phyloP scores from a whole-genome alignment of 2,888 invertebrate species.

The Bombyx huttoni region DNA sequence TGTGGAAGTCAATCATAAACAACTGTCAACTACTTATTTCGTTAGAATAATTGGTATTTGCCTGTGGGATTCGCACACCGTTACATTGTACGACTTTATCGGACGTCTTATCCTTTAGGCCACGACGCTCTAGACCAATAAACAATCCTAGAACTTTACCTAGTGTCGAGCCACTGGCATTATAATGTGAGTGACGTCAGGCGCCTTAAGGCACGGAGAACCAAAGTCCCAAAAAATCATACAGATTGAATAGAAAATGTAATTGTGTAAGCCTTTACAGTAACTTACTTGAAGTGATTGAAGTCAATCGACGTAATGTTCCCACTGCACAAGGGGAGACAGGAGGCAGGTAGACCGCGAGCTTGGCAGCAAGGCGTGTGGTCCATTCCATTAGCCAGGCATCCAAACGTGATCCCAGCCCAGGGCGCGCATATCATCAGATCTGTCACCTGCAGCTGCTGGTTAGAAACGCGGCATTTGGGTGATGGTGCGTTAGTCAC shows the following conservation, averaged over 20 bases:
- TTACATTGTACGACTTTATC: too few species aligned
- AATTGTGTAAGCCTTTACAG: background rate
- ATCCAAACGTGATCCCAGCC: conserved; percentile 85
- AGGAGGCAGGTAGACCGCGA: conserved; percentile 81
- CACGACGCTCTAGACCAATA: too few species aligned
- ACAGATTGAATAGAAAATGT: background rate
- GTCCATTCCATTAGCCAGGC: conserved; percentile 84
- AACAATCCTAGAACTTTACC: too few species aligned
- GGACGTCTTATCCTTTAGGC: too few species aligned
- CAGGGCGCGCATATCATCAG: conserved; percentile 92
- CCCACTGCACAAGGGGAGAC: conserved; percentile 84
- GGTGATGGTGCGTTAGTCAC: conserved; percentile 59
- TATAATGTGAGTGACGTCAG: too few species aligned
- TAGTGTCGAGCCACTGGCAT: too few species aligned
- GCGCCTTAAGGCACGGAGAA: too few species aligned
- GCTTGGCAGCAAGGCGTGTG: conserved; percentile 86
- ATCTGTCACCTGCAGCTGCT: conserved; percentile 79
- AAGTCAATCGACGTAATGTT: conserved; percentile 84
- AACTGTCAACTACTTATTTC: too few species aligned
- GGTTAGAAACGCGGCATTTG: conserved; percentile 34
- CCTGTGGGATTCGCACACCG: too few species aligned
- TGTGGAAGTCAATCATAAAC: too few species aligned
- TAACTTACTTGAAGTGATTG: conserved; percentile 84
- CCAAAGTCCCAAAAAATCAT: too few species aligned
- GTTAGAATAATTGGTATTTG: too few species aligned